Base-by-base conservation (phyloP, 2,797 vertebrate genomes). In the Cetoscarus ocellatus region DNA sequence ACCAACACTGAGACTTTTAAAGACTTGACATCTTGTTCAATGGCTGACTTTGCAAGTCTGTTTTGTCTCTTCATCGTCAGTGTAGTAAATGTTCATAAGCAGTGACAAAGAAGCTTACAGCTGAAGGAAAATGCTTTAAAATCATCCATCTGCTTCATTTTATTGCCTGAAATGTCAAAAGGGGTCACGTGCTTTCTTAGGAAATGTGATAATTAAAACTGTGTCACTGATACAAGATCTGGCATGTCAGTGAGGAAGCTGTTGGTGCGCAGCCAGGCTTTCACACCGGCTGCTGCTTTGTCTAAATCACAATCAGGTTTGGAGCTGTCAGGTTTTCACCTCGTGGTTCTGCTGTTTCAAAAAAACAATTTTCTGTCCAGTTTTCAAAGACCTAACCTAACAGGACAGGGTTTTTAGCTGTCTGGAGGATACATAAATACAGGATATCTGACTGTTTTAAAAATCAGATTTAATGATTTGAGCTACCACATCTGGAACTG, bases 1-100 rank as follows among this genome's bases (percentile, higher is more conserved):
- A 60, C 19, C 55, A 58, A 35, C 60, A 15, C 57, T 39, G 34
- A 64, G 8, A 14, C 56, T 39, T 61, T 43, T 79, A 14, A 53
- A 70, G 63, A 73, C 68, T 72, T 85, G 61, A 77, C 76, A 77
- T 55, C 55, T 45, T 10, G 38, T 17, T 73, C 47, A 49, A 44
- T 44, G 62, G 19, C 48, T 75, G 48, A 10, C 52, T 69, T 68
- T 44, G 19, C 44, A 53, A 65, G 77, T 72, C 42, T 60, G 3
- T 50, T 75, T 58, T 19, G 52, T 50, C n/a, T 75, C 44, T 78
- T 66, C 38, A 62, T 70, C 50, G 62, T 67, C 56, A 79, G 13
- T 61, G 0, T 15, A 42, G 15, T 48, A 52, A 57, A 65, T 15
- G 7, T n/a, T 67, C n/a, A n/a, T n/a, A n/a, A n/a, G n/a, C n/a